Evolutionary conservation across 2,113 vertebrate species (phyloP).

Genomic region (Machaerirhynchus nigripectus): DNA sequence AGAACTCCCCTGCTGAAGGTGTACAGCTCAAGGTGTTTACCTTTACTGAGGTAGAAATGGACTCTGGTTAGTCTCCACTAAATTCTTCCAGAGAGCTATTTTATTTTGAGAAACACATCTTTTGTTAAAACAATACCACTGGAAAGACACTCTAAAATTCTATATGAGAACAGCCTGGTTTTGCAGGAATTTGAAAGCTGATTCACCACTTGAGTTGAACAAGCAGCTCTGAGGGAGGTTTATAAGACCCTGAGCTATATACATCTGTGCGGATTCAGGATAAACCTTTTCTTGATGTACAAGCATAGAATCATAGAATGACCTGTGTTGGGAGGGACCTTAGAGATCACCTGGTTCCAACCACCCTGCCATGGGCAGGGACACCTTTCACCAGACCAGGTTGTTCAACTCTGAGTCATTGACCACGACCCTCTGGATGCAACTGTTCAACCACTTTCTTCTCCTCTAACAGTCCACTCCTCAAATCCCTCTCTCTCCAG

Average conservation of each 20-base stretch:
- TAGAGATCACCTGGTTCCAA: neutral
- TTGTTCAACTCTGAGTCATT: neutral
- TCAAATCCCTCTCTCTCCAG: neutral
- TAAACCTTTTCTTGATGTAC: neutral
- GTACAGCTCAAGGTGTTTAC: neutral
- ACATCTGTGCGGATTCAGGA: neutral
- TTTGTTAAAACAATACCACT: neutral
- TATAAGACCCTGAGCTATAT: neutral
- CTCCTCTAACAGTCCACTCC: neutral
- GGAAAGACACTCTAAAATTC: neutral
- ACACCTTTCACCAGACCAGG: neutral
- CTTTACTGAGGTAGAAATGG: neutral
- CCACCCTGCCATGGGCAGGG: neutral
- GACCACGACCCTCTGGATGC: neutral
- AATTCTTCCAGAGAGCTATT: neutral
- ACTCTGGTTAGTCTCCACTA: neutral
- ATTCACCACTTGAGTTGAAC: neutral
- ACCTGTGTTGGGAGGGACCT: neutral
- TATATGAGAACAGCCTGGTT: neutral
- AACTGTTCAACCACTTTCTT: neutral
- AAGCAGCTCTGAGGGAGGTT: neutral
- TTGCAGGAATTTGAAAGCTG: neutral
- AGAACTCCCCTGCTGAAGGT: neutral
- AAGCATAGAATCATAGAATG: neutral
- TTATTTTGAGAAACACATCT: neutral